Base-by-base conservation (phyloP, 2,113 vertebrate species). In the Ophiodon elongatus region DNA sequence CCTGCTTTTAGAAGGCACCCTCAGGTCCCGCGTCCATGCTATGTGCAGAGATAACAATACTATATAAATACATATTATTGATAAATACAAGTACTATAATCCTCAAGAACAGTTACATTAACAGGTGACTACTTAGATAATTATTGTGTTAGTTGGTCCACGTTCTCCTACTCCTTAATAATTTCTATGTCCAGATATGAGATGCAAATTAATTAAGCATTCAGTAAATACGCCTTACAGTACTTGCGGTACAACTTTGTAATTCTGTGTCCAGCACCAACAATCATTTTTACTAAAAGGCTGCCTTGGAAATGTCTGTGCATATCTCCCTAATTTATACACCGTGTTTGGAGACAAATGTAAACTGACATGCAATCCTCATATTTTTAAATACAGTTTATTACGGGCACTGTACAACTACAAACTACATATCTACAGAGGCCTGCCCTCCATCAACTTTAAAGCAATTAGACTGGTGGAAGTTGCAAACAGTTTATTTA, bases 401-500 rank as follows among this genome's bases (percentile, higher is more conserved):
- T 77, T 43, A 75, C 10, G 57, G 5, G 43, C 2, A n/a, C 15
- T 27, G 0, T 33, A 43, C n/a, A 52, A 39, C 37, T 19, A 63
- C 17, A 76, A 75, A 85, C 75, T 33, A 63, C 17, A 75, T 31
- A 60, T 79, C 74, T 62, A 79, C 52, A 70, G 45, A 78, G 3
- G 45, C 8, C 50, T 47, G 19, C 31, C 27, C 75, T 59, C 37
- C 15, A 67, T 21, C 2, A 7, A 60, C 54, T 35, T 41, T 6
- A 27, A 69, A 68, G 39, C 60, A 86, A 84, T 88, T 86, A 87
- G 57, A 72, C 23, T 64, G 59, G 6, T 35, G 79, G 21, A 19
- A 77, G 57, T 80, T 41, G 1, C 65, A 80, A 82, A 80, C 72
- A 27, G 47, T 83, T 74, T 78, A 79, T 79, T 86, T 52, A 83